phyloP scores from a whole-genome alignment of 2,888 invertebrate species.

The Meandrusa payeni region DNA sequence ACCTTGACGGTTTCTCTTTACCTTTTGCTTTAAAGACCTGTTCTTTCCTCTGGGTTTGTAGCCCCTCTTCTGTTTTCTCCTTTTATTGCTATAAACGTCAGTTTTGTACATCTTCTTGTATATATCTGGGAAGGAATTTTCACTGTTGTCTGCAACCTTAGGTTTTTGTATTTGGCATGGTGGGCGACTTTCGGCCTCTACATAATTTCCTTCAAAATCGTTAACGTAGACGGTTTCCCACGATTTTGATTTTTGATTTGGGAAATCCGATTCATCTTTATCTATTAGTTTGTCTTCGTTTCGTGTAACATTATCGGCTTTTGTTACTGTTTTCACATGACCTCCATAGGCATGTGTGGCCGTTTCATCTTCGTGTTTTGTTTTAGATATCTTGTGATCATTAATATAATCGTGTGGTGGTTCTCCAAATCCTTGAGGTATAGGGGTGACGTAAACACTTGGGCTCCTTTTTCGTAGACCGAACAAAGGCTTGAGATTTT shows the following conservation, averaged over 20 bases:
- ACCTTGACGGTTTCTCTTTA: conserved; percentile 27
- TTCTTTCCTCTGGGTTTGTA: conserved; percentile 31
- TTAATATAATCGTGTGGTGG: conserved; percentile 45
- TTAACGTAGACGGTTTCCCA: neutral
- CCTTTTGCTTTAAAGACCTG: conserved; percentile 30
- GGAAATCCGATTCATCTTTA: too few relatives aligned
- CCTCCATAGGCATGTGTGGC: conserved; percentile 56
- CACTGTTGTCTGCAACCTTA: too few relatives aligned
- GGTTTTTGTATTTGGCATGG: conserved; percentile 32
- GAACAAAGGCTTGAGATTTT: conserved; percentile 37
- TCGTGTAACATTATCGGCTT: too few relatives aligned
- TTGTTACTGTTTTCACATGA: conserved; percentile 37
- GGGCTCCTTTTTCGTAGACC: conserved; percentile 40
- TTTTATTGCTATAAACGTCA: conserved; percentile 33
- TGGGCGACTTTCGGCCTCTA: conserved; percentile 5
- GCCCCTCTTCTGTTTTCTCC: conserved; percentile 37
- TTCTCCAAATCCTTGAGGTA: conserved; percentile 55
- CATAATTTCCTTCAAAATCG: conserved; percentile 15
- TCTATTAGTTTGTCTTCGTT: too few relatives aligned
- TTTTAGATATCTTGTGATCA: conserved; percentile 36
- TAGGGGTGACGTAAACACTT: conserved; percentile 32
- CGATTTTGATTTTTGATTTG: neutral
- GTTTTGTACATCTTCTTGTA: conserved; percentile 33
- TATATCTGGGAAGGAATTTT: conserved; percentile 31
- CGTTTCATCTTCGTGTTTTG: conserved; percentile 48